These are phyloP conservation scores for Lasioglossum albipes DNA, from an alignment of 1,140 invertebrate genomes.

Conservation along the genomic window DNA sequence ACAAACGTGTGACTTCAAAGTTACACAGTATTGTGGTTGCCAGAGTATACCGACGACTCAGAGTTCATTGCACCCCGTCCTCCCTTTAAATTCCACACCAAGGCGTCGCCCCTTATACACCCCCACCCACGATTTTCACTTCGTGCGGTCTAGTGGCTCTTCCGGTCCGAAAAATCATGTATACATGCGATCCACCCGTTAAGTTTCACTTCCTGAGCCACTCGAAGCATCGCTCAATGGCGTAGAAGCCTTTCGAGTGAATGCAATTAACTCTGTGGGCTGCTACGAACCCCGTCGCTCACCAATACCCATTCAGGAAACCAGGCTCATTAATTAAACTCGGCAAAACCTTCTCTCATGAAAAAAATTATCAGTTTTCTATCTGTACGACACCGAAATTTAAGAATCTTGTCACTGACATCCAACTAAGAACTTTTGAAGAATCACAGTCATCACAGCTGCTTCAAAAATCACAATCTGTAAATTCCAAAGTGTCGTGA, in stretches of 20 bases:
- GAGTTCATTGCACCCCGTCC: conserved; percentile 65
- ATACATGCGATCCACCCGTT: conserved; percentile 9
- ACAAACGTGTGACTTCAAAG: too few relatives aligned
- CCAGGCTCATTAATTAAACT: neutral
- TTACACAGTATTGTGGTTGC: neutral
- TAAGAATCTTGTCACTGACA: too few relatives aligned
- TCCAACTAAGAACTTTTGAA: too few relatives aligned
- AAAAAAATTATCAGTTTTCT: too few relatives aligned
- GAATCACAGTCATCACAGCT: too few relatives aligned
- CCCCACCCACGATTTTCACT: conserved; percentile 39
- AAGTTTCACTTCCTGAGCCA: conserved; percentile 29
- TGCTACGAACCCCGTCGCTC: neutral
- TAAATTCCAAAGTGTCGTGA: too few relatives aligned
- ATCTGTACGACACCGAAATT: too few relatives aligned
- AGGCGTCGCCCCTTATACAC: conserved; percentile 28
- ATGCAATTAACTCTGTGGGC: conserved; percentile 24
- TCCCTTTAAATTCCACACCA: conserved; percentile 45
- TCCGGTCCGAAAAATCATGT: conserved; percentile 62
- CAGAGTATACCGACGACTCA: conserved; percentile 4
- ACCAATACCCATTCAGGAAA: neutral
- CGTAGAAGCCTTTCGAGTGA: neutral
- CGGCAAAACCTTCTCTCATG: too few relatives aligned
- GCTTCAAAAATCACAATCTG: too few relatives aligned
- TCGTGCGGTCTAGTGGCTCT: conserved; percentile 67
- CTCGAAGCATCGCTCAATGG: conserved; percentile 27